Base-by-base conservation (phyloP, 2,113 vertebrate species). In the Orientallactaga bullata region DNA sequence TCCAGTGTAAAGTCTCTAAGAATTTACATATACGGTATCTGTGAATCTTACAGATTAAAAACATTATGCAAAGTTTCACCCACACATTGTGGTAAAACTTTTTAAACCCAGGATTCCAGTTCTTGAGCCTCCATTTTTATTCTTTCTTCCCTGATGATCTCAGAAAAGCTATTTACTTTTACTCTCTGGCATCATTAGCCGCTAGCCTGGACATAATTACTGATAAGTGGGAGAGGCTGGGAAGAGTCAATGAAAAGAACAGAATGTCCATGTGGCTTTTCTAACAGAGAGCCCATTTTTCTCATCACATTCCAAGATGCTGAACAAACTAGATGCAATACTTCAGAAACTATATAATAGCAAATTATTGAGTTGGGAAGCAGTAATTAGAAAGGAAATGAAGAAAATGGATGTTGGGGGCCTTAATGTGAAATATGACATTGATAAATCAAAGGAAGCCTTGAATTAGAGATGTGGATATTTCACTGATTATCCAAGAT, bases 321-420 rank as follows among this genome's bases (percentile, higher is more conserved):
- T 96, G 96, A 98, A 96, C 94, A 98, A 98, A 98, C 96, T 95
- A 73, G 96, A 98, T 97, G 69, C 91, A 95, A 95, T 88, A 93
- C 69, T 97, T 96, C 80, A 93, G 85, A 97, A 96, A 93, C 96
- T 39, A 47, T 81, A 2, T 68, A 97, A 97, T 85, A 97, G 93
- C 94, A 97, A 97, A 97, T 97, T 97, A 97, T 92, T 77, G 90
- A 96, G 96, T 88, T 90, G 89, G 85, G 76, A 96, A 98, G 93
- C 95, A 95, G 88, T 96, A 98, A 98, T 98, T 97, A 98, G 97
- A 98, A 97, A 98, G 97, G 97, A 98, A 98, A 98, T 98, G 92
- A 98, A 97, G 97, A 97, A 98, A 98, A 97, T 55, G 95, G 90
- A 97, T 86, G 92, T 90, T 97, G 94, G 93, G 95, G 90, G 89